These are phyloP conservation scores for Urocyon cinereoargenteus DNA, from an alignment of 2,797 vertebrate genomes.

Conservation along the genomic window DNA sequence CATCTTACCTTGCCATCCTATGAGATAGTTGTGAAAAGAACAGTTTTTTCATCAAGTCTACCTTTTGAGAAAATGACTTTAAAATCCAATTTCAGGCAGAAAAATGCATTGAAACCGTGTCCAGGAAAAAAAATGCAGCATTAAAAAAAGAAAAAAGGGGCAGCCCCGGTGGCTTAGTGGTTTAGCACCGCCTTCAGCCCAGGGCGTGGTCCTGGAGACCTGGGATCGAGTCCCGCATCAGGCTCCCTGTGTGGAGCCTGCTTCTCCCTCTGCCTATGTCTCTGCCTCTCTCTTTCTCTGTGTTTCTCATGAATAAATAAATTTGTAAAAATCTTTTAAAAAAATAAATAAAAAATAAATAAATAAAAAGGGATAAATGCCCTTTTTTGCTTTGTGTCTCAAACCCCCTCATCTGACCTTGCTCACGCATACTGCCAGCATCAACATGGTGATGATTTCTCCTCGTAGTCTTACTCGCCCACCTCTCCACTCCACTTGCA, in stretches of 20 bases:
- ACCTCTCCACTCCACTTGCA: fast-evolving
- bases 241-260: too few species aligned
- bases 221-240: too few species aligned
- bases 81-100: constrained; percentile 54
- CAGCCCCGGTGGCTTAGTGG: too few species aligned
- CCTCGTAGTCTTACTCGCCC: not conserved
- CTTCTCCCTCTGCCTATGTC: too few species aligned
- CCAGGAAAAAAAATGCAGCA: not conserved
- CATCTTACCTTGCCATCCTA: constrained; percentile 29
- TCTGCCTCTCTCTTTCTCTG: too few species aligned
- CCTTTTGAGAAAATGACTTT: constrained; percentile 63
- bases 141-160: not conserved
- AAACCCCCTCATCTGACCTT: fast-evolving
- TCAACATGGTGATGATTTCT: not conserved
- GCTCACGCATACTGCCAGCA: not conserved
- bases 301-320: too few species aligned
- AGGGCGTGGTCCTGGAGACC: too few species aligned
- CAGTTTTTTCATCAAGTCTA: constrained; percentile 43
- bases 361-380: not conserved
- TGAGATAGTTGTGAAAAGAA: constrained; percentile 2
- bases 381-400: not conserved
- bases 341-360: not conserved
- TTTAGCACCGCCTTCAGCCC: too few species aligned
- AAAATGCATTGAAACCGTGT: constrained; percentile 38
- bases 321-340: too few species aligned